These are phyloP conservation scores for Tragelaphus scriptus DNA, from an alignment of 2,113 vertebrate genomes.

Conservation along the genomic window DNA sequence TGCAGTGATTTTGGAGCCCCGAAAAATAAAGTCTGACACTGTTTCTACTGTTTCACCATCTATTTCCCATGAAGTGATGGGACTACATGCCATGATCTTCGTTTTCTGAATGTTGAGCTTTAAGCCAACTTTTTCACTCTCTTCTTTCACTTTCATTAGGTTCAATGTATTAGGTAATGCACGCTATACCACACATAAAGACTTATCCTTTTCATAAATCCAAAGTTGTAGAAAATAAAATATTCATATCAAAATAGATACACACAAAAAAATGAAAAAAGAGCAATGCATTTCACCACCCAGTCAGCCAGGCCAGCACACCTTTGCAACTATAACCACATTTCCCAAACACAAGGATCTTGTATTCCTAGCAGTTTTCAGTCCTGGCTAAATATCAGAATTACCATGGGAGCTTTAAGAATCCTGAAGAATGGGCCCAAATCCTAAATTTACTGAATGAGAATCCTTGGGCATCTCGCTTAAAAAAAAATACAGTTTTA, in stretches of 20 bases:
- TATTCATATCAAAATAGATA: not conserved
- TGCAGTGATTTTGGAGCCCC: no score
- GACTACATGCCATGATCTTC: no score
- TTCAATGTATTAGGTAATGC: not conserved
- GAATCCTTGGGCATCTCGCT: not conserved
- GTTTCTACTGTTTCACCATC: no score
- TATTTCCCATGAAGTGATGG: no score
- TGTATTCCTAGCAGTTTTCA: not conserved
- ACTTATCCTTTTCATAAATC: not conserved
- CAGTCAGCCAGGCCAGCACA: not conserved
- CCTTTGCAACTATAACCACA: not conserved
- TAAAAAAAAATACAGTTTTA: not conserved
- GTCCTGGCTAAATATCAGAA: not conserved
- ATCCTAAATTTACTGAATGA: not conserved
- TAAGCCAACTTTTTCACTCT: no score
- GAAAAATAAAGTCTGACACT: no score
- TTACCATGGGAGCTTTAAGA: not conserved
- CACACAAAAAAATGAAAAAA: not conserved
- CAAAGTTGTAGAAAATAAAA: not conserved
- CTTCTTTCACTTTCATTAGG: no score
- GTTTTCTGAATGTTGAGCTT: no score
- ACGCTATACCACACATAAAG: not conserved
- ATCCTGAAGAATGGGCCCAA: not conserved
- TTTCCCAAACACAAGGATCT: not conserved
- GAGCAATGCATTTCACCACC: not conserved